phyloP scores from a whole-genome alignment of 1,140 invertebrate species.

The Drosophila yakuba region DNA sequence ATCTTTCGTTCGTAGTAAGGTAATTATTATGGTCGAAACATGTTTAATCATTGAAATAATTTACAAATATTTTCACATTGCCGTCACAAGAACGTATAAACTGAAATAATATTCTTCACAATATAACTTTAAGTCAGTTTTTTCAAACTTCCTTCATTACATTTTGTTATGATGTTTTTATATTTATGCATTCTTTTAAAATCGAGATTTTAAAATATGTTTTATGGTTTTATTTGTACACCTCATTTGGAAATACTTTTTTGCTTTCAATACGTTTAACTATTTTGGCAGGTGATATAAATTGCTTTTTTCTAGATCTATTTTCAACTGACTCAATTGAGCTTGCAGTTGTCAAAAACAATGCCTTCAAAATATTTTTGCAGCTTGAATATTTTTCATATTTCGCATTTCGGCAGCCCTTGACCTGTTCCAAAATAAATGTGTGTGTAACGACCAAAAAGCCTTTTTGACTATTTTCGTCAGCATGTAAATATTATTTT shows the following conservation, averaged over 20 bases:
- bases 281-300: no score
- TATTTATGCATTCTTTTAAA: no score
- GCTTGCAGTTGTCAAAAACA: not conserved
- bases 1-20: constrained; percentile 27
- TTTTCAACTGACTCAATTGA: not conserved
- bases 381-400: constrained; percentile 13
- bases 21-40: constrained; percentile 30
- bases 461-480: constrained; percentile 72
- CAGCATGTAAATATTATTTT: constrained; percentile 75
- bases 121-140: no score
- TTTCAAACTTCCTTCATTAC: no score
- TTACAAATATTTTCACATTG: not conserved
- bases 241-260: no score
- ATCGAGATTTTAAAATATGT: no score
- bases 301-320: no score
- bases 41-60: not conserved
- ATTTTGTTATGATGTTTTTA: no score
- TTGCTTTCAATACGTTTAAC: no score
- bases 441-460: constrained; percentile 46
- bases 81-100: no score
- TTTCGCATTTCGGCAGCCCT: constrained; percentile 21
- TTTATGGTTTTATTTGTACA: no score
- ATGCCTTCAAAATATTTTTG: not conserved
- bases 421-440: constrained; percentile 32
- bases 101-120: no score